Evolutionary conservation across 2,113 vertebrate genomes (phyloP), one percentile per base, ranked within the genome.

Genomic region (Muscicapa adusta): DNA sequence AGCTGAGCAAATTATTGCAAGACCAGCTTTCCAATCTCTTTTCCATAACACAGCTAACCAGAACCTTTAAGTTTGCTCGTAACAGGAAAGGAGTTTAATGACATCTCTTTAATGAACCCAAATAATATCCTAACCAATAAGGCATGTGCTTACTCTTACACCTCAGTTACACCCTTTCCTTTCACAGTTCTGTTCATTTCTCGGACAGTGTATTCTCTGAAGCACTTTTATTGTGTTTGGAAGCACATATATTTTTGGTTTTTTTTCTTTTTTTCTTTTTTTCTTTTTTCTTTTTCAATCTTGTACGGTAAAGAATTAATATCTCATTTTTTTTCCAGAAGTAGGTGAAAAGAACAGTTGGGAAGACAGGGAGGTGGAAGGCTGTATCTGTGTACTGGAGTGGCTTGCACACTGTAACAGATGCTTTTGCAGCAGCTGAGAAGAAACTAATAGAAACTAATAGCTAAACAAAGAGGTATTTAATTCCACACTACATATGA

Each of bases 401-500:
- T 63, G 40, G 34, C 56, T 95, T 72, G 33, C 62, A 94, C 78
- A 18, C 26, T 62, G 38, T 38, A 95, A 88, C 91, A 96, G 91
- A 96, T 91, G 85, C 91, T 91, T 63, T 85, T 90, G 79, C 33
- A 94, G 75, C 91, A 94, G 88, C 91, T 94, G 92, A 94, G 80
- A 91, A 94, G 74, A 90, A 93, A 94, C 29, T 68, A 85, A 96
- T 50, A 93, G 74, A 89, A 93, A 82, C 22, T 72, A 88, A 94
- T 40, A 91, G 51, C 93, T 93, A 85, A 85, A 90, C 89, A 96
- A 95, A 91, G 91, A 83, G 48, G 68, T 70, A 95, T 95, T 91
- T 94, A 91, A 92, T 91, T 82, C 85, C 62, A 58, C 31, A 56
- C 17, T 79, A 36, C 51, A 76, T 66, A 18, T 83, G 79, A 57